Evolutionary conservation across 2,888 invertebrate genomes (phyloP).

Genomic region (Disparrhopalites patrizii): DNA sequence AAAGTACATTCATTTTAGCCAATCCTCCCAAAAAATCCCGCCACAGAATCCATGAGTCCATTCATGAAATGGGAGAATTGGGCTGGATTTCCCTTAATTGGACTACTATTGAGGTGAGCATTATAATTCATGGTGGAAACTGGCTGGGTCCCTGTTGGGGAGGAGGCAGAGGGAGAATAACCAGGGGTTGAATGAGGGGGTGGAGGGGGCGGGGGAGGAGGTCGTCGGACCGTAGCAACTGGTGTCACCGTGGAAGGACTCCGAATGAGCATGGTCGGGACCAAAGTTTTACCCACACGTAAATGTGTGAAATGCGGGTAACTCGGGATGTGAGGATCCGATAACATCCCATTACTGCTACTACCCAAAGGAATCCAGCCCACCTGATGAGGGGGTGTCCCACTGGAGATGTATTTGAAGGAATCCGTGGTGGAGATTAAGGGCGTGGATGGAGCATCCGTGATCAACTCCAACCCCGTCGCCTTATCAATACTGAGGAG

Average conservation of each 20-base stretch:
- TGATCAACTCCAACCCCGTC: constrained; percentile 12
- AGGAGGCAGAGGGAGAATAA: constrained; percentile 1
- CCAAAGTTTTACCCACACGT: constrained; percentile 7
- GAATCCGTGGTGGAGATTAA: background rate
- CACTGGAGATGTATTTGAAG: background rate
- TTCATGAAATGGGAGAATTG: constrained; percentile 42
- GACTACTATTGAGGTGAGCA: background rate
- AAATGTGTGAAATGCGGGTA: constrained; percentile 16
- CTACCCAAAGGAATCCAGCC: constrained; percentile 18
- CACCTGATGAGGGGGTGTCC: constrained; percentile 13
- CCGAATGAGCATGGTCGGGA: constrained; percentile 13
- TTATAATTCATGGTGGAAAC: constrained; percentile 14
- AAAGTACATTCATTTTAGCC: constrained; percentile 15
- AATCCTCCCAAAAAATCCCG: constrained; percentile 39
- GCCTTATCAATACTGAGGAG: constrained; percentile 32
- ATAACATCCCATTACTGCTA: background rate
- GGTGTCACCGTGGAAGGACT: constrained; percentile 15
- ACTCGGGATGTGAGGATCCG: background rate
- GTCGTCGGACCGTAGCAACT: constrained; percentile 4
- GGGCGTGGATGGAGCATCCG: background rate
- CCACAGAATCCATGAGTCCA: constrained; percentile 47
- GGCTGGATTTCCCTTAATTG: constrained; percentile 5
- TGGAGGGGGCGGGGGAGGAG: background rate
- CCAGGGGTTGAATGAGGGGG: constrained; percentile 4
- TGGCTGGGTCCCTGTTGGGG: background rate